Conservation (phyloP, 92 coral and sea anemone species). For the Phymanthus crucifer region DNA sequence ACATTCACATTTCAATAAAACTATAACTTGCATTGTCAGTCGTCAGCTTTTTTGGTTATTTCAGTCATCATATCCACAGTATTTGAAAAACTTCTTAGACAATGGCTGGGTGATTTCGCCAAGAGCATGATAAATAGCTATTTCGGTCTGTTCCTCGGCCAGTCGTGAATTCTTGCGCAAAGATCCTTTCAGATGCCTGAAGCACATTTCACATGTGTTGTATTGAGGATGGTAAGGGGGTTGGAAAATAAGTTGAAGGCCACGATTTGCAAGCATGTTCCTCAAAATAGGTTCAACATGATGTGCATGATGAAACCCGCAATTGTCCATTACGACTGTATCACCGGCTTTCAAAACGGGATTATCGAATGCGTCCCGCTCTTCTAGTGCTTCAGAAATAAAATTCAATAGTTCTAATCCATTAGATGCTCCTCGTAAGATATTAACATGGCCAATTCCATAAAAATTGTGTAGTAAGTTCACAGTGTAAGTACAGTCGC, state of each 20-base stretch:
- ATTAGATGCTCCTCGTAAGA: constrained; percentile 46
- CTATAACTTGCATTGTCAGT: too few species aligned
- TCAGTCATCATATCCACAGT: not conserved
- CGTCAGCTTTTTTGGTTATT: too few species aligned
- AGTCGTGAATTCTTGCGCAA: not conserved
- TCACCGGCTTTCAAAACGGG: constrained; percentile 46
- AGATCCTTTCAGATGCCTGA: constrained; percentile 23
- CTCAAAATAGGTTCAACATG: constrained; percentile 47
- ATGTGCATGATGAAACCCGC: constrained; percentile 60
- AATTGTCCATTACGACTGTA: constrained; percentile 53
- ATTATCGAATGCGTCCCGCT: constrained; percentile 40
- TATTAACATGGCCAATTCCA: constrained; percentile 36
- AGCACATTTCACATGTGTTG: constrained; percentile 42
- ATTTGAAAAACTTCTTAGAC: not conserved
- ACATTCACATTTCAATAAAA: too few species aligned
- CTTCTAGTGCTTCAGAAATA: constrained; percentile 41
- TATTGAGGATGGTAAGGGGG: constrained; percentile 54
- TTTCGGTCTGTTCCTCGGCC: not conserved
- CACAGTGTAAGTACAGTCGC: constrained; percentile 43
- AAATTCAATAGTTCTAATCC: constrained; percentile 43
- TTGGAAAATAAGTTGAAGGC: constrained; percentile 37
- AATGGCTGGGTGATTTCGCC: not conserved
- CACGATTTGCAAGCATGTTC: constrained; percentile 37
- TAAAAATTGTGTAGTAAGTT: constrained; percentile 40
- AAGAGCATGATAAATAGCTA: not conserved